Percentiles rank a stretch among this genome's conserved stretches.
Conservation (phyloP, 2,888 invertebrate species). For the Tetropium fuscum region DNA sequence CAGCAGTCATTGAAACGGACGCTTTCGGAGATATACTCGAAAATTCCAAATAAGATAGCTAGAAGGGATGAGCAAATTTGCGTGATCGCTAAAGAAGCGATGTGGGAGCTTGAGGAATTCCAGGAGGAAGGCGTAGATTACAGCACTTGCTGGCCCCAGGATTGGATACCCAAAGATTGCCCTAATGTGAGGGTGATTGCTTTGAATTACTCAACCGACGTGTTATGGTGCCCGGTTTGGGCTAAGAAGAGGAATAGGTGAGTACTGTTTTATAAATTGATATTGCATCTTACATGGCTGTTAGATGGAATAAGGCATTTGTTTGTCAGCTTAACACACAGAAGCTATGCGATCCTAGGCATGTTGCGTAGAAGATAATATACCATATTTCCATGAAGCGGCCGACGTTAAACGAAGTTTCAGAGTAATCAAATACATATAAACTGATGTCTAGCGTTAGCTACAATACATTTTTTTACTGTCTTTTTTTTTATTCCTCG, state of each 20-base stretch:
- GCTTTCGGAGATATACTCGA: slow-evolving; percentile 50
- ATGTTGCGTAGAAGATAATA: no score
- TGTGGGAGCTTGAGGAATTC: slow-evolving; percentile 43
- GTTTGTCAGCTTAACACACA: no score
- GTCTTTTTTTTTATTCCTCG: no score
- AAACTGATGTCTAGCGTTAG: no score
- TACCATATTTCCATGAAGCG: no score
- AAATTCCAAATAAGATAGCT: slow-evolving; percentile 52
- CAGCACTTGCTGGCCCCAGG: slow-evolving; percentile 84
- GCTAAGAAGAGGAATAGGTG: slow-evolving; percentile 75
- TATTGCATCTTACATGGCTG: neutral
- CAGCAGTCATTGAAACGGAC: slow-evolving; percentile 52
- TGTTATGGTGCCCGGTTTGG: slow-evolving; percentile 83
- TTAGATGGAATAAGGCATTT: no score
- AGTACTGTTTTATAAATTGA: slow-evolving; percentile 26
- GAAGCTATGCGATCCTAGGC: no score
- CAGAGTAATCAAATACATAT: no score
- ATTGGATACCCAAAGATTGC: slow-evolving; percentile 86
- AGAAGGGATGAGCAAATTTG: slow-evolving; percentile 44
- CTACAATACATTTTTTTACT: no score
- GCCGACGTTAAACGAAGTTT: no score
- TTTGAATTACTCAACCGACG: slow-evolving; percentile 85
- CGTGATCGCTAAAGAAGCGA: slow-evolving; percentile 33
- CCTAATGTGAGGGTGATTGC: slow-evolving; percentile 83
- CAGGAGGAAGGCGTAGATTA: slow-evolving; percentile 57